Conservation (phyloP, 2,797 vertebrate genomes). For the Schizopygopsis pylzovi region DNA sequence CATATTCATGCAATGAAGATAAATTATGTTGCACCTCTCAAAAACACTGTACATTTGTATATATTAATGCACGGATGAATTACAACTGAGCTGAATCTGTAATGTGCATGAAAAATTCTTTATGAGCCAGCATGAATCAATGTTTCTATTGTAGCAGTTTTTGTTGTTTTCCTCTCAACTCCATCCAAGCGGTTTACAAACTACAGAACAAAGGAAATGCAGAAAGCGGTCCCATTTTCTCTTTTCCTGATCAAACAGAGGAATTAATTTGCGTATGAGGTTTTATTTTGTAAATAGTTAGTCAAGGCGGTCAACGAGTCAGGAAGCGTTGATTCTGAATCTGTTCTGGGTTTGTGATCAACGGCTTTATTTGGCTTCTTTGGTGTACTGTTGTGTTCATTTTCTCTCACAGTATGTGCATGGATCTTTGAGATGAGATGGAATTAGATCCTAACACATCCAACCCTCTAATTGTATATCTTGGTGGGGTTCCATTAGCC, state of each 20-base stretch:
- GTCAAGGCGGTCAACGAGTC: neutral
- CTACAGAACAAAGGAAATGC: conserved; percentile 13
- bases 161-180: conserved; percentile 18
- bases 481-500: conserved; percentile 80
- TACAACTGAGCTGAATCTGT: conserved; percentile 19
- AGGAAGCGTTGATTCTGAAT: conserved; percentile 5
- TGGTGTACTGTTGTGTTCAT: conserved; percentile 66
- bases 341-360: conserved; percentile 9
- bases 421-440: conserved; percentile 76
- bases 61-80: conserved; percentile 6
- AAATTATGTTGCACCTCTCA: neutral
- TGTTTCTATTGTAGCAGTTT: conserved; percentile 11
- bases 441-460: conserved; percentile 75
- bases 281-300: conserved; percentile 13
- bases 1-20: conserved; percentile 6
- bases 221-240: neutral
- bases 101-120: neutral
- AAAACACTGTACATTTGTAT: neutral
- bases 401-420: conserved; percentile 65
- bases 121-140: neutral
- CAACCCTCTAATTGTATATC: conserved; percentile 73
- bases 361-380: conserved; percentile 53
- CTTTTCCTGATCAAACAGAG: neutral
- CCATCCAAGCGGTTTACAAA: conserved; percentile 26
- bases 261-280: neutral